Evolutionary conservation across 2,888 invertebrate species (phyloP).

Genomic region (Theretra japonica): DNA sequence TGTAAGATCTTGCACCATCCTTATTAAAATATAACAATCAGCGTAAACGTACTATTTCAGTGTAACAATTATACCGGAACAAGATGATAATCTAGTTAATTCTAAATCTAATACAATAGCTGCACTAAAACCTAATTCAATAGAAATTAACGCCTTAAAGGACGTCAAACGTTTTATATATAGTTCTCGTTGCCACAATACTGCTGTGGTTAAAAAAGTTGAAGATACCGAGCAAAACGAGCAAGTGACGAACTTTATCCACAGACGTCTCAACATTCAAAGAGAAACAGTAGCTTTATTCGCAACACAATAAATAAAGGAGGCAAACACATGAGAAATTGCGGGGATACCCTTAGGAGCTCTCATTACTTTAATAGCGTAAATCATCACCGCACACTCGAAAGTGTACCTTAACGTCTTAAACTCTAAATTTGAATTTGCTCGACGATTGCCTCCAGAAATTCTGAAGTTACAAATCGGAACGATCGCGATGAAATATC

Average conservation of each 20-base stretch:
- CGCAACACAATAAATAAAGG: constrained; percentile 76
- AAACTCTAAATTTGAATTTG: constrained; percentile 45
- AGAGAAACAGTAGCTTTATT: constrained; percentile 74
- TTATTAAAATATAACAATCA: no score
- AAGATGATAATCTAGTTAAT: neutral
- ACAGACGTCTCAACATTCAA: constrained; percentile 49
- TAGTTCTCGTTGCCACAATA: neutral
- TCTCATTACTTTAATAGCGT: constrained; percentile 81
- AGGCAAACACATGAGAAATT: constrained; percentile 78
- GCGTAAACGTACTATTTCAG: no score
- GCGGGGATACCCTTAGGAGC: constrained; percentile 75
- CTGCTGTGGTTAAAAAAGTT: constrained; percentile 30
- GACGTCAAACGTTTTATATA: neutral
- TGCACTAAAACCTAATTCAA: neutral
- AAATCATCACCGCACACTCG: constrained; percentile 51
- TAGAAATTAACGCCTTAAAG: constrained; percentile 1
- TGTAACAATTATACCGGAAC: no score
- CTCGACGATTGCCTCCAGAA: constrained; percentile 31
- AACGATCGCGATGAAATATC: constrained; percentile 33
- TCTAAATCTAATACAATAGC: neutral
- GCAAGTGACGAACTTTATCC: constrained; percentile 52
- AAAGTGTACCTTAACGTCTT: constrained; percentile 46
- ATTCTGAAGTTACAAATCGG: constrained; percentile 38
- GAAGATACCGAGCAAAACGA: constrained; percentile 36
- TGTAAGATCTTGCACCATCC: no score